Base-by-base conservation (phyloP, 2,888 invertebrate genomes). In the Anoplius nigerrimus region DNA sequence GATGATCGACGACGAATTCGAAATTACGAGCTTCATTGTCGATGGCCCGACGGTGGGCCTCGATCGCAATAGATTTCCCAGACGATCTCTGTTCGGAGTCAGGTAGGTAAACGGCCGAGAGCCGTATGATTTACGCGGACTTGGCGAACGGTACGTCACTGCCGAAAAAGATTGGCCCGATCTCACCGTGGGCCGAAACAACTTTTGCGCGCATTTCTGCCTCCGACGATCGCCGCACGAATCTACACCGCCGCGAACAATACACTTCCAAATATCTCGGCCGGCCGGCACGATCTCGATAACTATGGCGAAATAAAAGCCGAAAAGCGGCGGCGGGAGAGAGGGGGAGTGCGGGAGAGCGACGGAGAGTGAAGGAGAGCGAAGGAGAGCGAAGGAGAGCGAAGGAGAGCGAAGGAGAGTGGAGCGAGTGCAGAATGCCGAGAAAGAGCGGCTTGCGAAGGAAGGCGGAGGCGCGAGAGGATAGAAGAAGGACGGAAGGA, bases 391-490 rank as follows among this genome's bases (percentile, higher is more conserved):
- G 18, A 55, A 20, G 16, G n/a, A 1, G 4, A 34, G 11, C 2
- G 16, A 18, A 11, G 27, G 18, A 34, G 13, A 18, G 11, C 16
- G 27, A 64, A 69, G 69, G 64, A 69, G 69, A 66, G 71, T 62
- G 71, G 66, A 62, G 66, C 62, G 52, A 43, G 64, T 63, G 57
- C 57, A 66, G 66, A 68, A 70, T 53, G 58, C 56, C 62, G 16
- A n/a, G n/a, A 82, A 79, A 80, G 84, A 79, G 80, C 79, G 78
- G 76, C 82, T 81, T 80, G 78, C 78, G 85, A 57, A 67, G 66
- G 67, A 60, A 20, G 63, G 62, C 54, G 62, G 52, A 62, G 53
- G 65, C 56, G 46, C 56, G 61, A 65, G 27, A 53, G 64, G 72
- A 56, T 53, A 46, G 46, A 8, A 42, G 18, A n/a, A 43, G 16